Percentiles rank a stretch among this genome's conserved stretches.
Conservation (phyloP, 2,113 vertebrate genomes). For the crab-eating macaque (Macaca fascicularis) region DNA sequence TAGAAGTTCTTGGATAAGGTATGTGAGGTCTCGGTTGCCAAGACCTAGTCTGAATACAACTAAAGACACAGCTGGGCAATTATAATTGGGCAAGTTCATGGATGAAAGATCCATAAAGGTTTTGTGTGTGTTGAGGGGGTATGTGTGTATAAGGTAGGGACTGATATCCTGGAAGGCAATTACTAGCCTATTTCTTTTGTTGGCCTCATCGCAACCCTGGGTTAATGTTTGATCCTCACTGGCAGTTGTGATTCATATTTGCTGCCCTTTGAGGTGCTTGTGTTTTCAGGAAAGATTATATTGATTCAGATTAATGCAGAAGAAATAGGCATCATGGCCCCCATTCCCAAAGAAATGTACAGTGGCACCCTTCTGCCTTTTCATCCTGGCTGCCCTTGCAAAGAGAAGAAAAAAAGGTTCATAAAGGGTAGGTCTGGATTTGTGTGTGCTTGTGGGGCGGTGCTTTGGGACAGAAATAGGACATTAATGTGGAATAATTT, state of each 20-base stretch:
- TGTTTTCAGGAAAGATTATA: conserved; percentile 57
- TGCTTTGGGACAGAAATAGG: not conserved
- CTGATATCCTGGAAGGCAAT: conserved; percentile 62
- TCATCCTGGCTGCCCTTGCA: not conserved
- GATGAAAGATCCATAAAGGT: conserved; percentile 65
- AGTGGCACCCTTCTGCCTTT: conserved; percentile 26
- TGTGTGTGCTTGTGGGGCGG: not conserved
- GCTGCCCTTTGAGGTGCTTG: conserved; percentile 54
- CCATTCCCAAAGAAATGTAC: conserved; percentile 47
- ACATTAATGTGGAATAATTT: conserved; percentile 14
- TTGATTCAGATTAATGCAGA: conserved; percentile 62
- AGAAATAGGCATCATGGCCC: conserved; percentile 43
- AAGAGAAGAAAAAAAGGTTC: not conserved
- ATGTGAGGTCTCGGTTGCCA: conserved; percentile 22
- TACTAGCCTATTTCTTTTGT: conserved; percentile 66
- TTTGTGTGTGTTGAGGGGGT: conserved; percentile 46
- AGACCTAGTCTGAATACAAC: conserved; percentile 25
- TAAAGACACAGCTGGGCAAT: conserved; percentile 57
- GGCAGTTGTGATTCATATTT: conserved; percentile 67
- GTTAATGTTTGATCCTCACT: conserved; percentile 72
- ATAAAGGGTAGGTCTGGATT: not conserved
- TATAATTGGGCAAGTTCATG: conserved; percentile 67
- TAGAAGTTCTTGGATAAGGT: conserved; percentile 37
- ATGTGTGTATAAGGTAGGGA: conserved; percentile 59
- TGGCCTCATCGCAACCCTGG: conserved; percentile 60